phyloP scores from a whole-genome alignment of 2,888 invertebrate genomes.

The Mayetiola destructor region DNA sequence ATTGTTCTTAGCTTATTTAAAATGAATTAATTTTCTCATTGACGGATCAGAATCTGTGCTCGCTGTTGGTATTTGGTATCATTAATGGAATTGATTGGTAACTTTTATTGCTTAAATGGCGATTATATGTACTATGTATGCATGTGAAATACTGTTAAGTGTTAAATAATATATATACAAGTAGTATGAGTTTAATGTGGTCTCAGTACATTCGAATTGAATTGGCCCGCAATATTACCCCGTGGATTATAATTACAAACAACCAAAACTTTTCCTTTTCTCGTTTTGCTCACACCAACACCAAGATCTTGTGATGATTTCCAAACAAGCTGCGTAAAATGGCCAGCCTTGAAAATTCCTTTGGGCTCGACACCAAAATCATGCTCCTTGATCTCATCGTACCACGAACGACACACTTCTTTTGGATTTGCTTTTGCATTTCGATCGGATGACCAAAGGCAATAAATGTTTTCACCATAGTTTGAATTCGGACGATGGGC shows the following conservation, averaged over 20 bases:
- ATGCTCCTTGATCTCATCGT: conserved; percentile 41
- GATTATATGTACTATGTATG: too few species aligned
- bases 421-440: conserved; percentile 38
- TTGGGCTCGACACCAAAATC: conserved; percentile 35
- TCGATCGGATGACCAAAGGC: conserved; percentile 41
- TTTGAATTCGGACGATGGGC: conserved; percentile 48
- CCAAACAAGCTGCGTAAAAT: conserved; percentile 62
- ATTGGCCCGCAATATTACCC: conserved; percentile 24
- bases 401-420: conserved; percentile 42
- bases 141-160: too few species aligned
- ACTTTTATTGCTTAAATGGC: too few species aligned
- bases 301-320: conserved; percentile 52
- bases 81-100: too few species aligned
- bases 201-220: conserved; percentile 22
- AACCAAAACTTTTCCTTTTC: conserved; percentile 64
- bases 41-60: too few species aligned
- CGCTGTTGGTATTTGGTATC: too few species aligned
- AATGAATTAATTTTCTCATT: too few species aligned
- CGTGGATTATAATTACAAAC: conserved; percentile 37
- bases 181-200: conserved; percentile 8
- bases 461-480: conserved; percentile 48
- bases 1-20: too few species aligned
- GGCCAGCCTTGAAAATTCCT: conserved; percentile 41
- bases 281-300: conserved; percentile 54
- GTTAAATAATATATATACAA: too few species aligned